Evolutionary conservation across 2,888 invertebrate species (phyloP).

Genomic region (Graphium colonna): DNA sequence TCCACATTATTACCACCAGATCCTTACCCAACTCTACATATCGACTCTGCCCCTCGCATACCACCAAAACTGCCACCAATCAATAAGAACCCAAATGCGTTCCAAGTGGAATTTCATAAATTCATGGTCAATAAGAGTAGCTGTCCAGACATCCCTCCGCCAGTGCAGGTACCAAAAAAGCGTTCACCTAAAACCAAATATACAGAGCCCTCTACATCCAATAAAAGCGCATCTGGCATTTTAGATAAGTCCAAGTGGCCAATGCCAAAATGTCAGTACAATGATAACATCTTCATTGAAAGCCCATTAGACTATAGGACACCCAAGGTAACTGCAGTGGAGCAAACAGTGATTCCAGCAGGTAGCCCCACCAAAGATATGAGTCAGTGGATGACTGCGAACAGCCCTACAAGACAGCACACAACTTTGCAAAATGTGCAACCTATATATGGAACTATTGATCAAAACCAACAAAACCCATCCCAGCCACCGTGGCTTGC

Average conservation of each 20-base stretch:
- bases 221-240: slow-evolving; percentile 1
- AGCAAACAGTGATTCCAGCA: slow-evolving; percentile 6
- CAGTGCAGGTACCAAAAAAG: slow-evolving; percentile 21
- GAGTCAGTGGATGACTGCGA: slow-evolving; percentile 46
- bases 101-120: slow-evolving; percentile 64
- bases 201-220: slow-evolving; percentile 32
- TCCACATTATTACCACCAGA: slow-evolving; percentile 23
- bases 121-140: slow-evolving; percentile 47
- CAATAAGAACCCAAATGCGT: slow-evolving; percentile 66
- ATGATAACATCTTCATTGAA: slow-evolving; percentile 61
- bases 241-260: slow-evolving; percentile 38
- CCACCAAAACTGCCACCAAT: slow-evolving; percentile 51
- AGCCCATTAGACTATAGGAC: slow-evolving; percentile 55
- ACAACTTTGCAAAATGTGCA: slow-evolving; percentile 35
- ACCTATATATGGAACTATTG: slow-evolving; percentile 46
- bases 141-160: background rate
- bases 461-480: slow-evolving; percentile 55
- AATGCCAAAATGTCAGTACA: slow-evolving; percentile 63
- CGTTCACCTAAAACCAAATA: slow-evolving; percentile 28
- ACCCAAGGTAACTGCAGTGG: slow-evolving; percentile 21
- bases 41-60: slow-evolving; percentile 41
- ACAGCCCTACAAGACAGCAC: slow-evolving; percentile 35
- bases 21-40: slow-evolving; percentile 32
- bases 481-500: slow-evolving; percentile 64
- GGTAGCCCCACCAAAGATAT: slow-evolving; percentile 24